Evolutionary conservation across 2,113 vertebrate species (phyloP).

Genomic region (Leptocoma aspasia): DNA sequence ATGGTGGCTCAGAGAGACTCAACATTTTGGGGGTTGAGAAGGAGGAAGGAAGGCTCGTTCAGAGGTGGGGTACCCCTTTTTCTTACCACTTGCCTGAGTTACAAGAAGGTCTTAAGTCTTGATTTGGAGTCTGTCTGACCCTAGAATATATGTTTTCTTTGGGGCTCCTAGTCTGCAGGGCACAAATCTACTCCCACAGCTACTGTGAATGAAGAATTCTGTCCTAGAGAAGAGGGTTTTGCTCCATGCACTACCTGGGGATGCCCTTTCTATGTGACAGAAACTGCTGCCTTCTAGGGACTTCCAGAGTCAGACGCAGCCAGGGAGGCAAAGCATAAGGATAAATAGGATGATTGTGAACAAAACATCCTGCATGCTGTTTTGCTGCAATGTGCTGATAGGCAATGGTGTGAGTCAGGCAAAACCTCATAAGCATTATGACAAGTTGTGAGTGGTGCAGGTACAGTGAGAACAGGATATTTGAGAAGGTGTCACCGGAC

Average conservation of each 20-base stretch:
- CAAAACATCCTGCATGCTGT: background rate
- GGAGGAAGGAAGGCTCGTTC: background rate
- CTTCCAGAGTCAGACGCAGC: background rate
- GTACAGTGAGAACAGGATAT: background rate
- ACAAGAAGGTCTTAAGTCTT: background rate
- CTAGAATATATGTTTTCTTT: background rate
- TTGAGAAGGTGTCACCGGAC: fast-evolving
- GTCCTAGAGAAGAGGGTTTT: background rate
- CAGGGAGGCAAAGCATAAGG: background rate
- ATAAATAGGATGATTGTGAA: background rate
- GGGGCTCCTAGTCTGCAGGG: background rate
- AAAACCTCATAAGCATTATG: background rate
- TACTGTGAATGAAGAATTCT: background rate
- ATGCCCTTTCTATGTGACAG: background rate
- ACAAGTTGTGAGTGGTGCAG: background rate
- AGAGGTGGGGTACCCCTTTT: background rate
- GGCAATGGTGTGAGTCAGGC: background rate
- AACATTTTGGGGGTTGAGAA: fast-evolving
- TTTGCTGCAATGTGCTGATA: background rate
- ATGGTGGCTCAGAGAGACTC: background rate
- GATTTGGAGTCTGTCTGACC: background rate
- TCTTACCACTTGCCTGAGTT: background rate
- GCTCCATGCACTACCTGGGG: background rate
- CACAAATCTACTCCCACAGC: background rate
- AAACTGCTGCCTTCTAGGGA: background rate